Evolutionary conservation across 2,888 invertebrate genomes (phyloP).

Genomic region (Malachius bipustulatus): DNA sequence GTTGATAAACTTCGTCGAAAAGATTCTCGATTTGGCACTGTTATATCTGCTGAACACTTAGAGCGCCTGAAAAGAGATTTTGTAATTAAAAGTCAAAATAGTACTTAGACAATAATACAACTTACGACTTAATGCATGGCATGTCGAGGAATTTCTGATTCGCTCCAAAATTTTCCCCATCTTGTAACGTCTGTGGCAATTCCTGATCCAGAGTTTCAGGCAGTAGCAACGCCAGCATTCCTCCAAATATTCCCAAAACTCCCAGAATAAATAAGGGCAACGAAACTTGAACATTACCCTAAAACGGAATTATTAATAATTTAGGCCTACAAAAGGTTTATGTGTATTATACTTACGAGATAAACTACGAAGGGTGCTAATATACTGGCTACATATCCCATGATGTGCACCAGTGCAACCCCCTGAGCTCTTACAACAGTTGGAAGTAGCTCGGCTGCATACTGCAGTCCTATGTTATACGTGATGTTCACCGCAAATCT

Average conservation of each 20-base stretch:
- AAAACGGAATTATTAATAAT: conserved; percentile 21
- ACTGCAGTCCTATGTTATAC: conserved; percentile 82
- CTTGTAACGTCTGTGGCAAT: conserved; percentile 73
- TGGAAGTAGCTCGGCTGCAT: conserved; percentile 76
- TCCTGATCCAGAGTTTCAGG: conserved; percentile 80
- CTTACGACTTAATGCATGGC: conserved; percentile 60
- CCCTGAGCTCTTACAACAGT: conserved; percentile 82
- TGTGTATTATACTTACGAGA: conserved; percentile 44
- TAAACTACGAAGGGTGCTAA: conserved; percentile 78
- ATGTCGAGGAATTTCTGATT: conserved; percentile 72
- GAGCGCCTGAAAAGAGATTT: conserved; percentile 10
- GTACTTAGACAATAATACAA: conserved; percentile 12
- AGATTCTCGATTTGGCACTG: not conserved
- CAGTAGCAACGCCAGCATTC: conserved; percentile 62
- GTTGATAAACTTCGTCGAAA: conserved; percentile 20
- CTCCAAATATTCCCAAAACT: conserved; percentile 60
- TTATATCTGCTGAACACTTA: too few relatives aligned
- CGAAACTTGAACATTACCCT: conserved; percentile 58
- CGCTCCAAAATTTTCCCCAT: conserved; percentile 75
- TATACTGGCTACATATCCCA: conserved; percentile 78
- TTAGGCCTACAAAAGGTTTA: not conserved
- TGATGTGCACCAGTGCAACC: conserved; percentile 74
- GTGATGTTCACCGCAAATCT: conserved; percentile 80
- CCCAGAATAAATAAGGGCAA: conserved; percentile 72
- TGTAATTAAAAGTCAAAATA: not conserved